Evolutionary conservation across 2,888 invertebrate species (phyloP), one percentile per base, ranked within the genome.

Genomic region (Drosophila greeni): DNA sequence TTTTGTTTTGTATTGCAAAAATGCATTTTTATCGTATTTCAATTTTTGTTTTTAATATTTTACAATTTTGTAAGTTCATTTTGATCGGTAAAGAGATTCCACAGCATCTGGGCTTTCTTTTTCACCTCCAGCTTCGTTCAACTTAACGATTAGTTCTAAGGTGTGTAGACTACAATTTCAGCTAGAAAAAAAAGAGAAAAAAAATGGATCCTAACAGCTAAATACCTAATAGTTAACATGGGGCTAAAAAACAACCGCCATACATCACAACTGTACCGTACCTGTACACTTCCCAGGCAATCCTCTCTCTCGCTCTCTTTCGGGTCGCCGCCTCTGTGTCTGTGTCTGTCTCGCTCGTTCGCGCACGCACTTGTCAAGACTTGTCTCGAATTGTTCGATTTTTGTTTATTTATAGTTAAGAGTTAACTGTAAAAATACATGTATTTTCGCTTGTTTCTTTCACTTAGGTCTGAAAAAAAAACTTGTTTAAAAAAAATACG

Each of bases 401-500:
- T 40, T 43, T 18, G 24, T 24, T 60, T 60, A 45, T 60, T 60
- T 60, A 40, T 40, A 23, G 14, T 47, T 47, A 47, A 12, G 18
- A 59, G 23, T 42, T 53, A 53, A 56, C 43, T 43, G 40, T 60
- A n/a, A 51, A 43, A 64, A 45, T 64, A 65, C 45, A 64, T 64
- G 65, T 64, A 53, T 65, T 56, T 31, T 59, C 34, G 61, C 23
- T 59, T 67, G 51, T 37, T 76, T 66, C 36, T 43, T 55, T 29
- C 55, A 55, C 31, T 56, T 66, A 62, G 61, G 52, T 61, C 61
- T 65, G 42, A 67, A 76, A 80, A 71, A 65, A 71, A 71, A 42
- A 40, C 18, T 7, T 8, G 9, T 26, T 5, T 16, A 16, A 42
- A 42, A 42, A 75, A 66, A 45, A 45, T 70, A 66, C 58, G 54